A percentile compares a stretch with the other conserved stretches of the same genome.
Conservation (phyloP, 2,888 invertebrate species). For the Caenorhabditis sp. region DNA sequence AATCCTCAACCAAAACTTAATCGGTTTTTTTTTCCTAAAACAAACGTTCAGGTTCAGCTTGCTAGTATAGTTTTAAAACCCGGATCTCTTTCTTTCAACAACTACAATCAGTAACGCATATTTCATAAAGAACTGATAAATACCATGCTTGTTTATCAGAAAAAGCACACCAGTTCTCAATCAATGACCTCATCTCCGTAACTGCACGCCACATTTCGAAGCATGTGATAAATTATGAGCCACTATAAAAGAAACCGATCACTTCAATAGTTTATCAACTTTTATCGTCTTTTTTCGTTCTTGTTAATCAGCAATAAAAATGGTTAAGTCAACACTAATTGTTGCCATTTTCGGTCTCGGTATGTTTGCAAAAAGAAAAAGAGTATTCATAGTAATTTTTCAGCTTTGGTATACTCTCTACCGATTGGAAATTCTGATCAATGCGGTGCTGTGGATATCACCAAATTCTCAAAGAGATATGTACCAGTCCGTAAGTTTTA, state of each 20-base stretch:
- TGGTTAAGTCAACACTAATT: background rate
- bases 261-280: background rate
- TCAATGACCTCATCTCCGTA: background rate
- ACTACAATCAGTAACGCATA: no score
- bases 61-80: no score
- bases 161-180: background rate
- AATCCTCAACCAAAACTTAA: no score
- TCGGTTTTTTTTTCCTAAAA: no score
- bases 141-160: background rate
- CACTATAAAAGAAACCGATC: background rate
- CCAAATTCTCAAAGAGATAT: constrained; percentile 25
- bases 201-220: background rate
- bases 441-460: constrained; percentile 44
- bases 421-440: constrained; percentile 25
- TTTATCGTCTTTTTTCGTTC: background rate
- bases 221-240: background rate
- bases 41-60: no score
- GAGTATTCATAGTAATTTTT: background rate
- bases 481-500: constrained; percentile 26
- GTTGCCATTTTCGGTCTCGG: background rate
- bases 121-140: no score
- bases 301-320: background rate
- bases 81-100: no score
- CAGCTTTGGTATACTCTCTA: background rate
- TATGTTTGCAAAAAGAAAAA: background rate